Conservation (phyloP, 2,888 invertebrate genomes). For the Agonum fuliginosum region DNA sequence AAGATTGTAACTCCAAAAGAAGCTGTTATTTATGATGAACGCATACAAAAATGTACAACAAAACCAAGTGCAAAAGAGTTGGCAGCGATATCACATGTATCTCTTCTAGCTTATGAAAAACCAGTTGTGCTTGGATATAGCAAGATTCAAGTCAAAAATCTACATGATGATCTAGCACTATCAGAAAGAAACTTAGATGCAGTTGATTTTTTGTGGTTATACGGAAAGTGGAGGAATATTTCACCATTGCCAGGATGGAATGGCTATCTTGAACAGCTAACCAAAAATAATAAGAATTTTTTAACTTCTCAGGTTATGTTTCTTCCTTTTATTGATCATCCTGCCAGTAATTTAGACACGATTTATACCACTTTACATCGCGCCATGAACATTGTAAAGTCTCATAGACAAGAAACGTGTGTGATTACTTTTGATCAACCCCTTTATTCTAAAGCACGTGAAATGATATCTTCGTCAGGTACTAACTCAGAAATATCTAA, state of each 20-base stretch:
- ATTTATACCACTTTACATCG: constrained; percentile 64
- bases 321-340: no score
- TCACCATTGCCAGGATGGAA: no score
- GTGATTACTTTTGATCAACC: constrained; percentile 63
- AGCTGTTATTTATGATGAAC: constrained; percentile 64
- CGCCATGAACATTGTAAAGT: constrained; percentile 62
- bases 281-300: no score
- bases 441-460: no score
- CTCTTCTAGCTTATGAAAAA: constrained; percentile 62
- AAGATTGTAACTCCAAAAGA: constrained; percentile 62
- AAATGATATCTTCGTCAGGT: no score
- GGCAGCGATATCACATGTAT: no score
- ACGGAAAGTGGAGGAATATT: no score
- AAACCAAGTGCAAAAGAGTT: no score
- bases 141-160: constrained; percentile 62
- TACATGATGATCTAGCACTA: constrained; percentile 58
- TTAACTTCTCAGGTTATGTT: no score
- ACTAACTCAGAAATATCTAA: no score
- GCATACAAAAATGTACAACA: constrained; percentile 66
- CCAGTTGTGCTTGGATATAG: constrained; percentile 62
- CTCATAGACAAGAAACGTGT: constrained; percentile 63
- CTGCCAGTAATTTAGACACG: no score
- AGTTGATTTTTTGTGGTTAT: constrained; percentile 35
- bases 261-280: no score
- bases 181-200: constrained; percentile 39